Conservation (phyloP, 2,113 vertebrate genomes). For the Chaetops frenatus region DNA sequence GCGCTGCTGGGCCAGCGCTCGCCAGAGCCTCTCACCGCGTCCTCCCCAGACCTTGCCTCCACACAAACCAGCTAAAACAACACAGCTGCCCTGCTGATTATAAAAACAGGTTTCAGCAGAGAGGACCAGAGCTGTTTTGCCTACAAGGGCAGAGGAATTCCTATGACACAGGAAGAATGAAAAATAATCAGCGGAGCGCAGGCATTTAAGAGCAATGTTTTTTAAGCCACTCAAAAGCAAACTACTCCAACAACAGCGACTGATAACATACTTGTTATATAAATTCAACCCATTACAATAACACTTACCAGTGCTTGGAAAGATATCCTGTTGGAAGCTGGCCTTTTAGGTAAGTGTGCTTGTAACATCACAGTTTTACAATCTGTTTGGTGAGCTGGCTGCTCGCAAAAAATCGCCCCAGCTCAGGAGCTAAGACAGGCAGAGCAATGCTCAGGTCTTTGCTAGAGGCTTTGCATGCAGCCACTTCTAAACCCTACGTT, state of each 20-base stretch:
- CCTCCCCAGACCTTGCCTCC: background rate
- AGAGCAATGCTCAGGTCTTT: background rate
- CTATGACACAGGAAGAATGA: conserved; percentile 43
- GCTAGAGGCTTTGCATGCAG: background rate
- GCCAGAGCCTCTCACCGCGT: accelerated
- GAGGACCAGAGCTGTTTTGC: conserved; percentile 4
- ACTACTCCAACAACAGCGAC: background rate
- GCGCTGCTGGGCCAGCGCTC: accelerated
- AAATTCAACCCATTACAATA: background rate
- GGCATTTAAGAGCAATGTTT: conserved; percentile 8
- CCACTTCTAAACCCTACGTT: background rate
- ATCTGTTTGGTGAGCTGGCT: background rate
- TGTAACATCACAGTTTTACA: background rate
- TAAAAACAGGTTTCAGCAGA: conserved; percentile 23
- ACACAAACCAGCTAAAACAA: conserved; percentile 44
- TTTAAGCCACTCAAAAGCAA: background rate
- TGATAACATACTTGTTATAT: background rate
- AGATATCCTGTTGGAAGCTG: background rate
- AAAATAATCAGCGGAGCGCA: background rate
- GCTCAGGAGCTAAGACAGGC: background rate
- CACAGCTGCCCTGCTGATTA: conserved; percentile 20
- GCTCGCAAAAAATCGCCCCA: background rate
- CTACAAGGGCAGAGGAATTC: conserved; percentile 29
- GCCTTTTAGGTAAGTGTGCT: background rate
- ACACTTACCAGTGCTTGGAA: conserved; percentile 6